Conservation (phyloP, 2,888 invertebrate species). For the Cosmia trapezina region DNA sequence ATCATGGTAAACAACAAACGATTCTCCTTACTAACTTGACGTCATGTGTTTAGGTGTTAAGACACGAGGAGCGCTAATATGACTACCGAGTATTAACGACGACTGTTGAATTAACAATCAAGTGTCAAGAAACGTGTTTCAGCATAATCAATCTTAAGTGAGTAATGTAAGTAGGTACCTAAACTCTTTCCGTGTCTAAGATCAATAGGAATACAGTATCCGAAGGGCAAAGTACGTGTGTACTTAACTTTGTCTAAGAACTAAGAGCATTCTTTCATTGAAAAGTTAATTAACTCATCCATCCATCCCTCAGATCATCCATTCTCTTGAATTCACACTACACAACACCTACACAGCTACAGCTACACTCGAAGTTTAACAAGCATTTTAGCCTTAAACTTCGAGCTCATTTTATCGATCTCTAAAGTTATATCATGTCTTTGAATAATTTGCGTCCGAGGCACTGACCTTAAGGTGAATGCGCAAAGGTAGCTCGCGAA, state of each 20-base stretch:
- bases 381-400: not conserved
- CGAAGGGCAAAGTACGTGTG: not conserved
- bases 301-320: not conserved
- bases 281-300: not conserved
- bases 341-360: too few species aligned
- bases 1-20: slow-evolving; percentile 46
- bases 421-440: not conserved
- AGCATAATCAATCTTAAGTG: slow-evolving; percentile 21
- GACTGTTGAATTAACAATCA: slow-evolving; percentile 38
- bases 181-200: not conserved
- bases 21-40: slow-evolving; percentile 38
- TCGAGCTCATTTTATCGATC: not conserved
- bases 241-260: too few species aligned
- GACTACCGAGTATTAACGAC: slow-evolving; percentile 41
- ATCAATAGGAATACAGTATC: slow-evolving; percentile 4
- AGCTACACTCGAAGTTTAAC: not conserved
- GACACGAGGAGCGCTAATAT: slow-evolving; percentile 35
- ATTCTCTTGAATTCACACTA: not conserved
- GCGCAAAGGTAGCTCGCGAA: too few species aligned
- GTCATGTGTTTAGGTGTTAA: slow-evolving; percentile 38
- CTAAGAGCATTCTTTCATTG: not conserved
- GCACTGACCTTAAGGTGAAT: not conserved
- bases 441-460: not conserved
- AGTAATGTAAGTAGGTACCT: not conserved
- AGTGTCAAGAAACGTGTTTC: slow-evolving; percentile 32